phyloP scores from a whole-genome alignment of 2,797 vertebrate species.

The Myotis myotis region DNA sequence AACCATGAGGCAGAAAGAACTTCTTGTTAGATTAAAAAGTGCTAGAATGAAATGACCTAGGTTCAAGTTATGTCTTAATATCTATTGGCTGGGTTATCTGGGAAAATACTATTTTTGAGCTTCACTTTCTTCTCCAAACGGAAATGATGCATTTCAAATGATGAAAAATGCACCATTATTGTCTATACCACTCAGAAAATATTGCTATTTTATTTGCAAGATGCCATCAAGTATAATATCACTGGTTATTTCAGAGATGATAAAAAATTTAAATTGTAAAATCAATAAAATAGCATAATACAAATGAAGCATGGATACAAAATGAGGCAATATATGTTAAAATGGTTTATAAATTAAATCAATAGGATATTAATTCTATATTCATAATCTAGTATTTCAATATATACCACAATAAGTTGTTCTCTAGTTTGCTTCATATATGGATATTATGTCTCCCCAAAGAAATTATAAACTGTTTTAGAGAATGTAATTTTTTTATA shows the following conservation, averaged over 20 bases:
- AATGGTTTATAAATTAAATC: constrained; percentile 50
- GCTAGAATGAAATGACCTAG: neutral
- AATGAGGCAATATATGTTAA: constrained; percentile 50
- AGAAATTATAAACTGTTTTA: constrained; percentile 31
- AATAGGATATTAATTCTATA: constrained; percentile 33
- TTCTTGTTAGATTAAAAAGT: neutral
- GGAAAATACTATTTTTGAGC: constrained; percentile 7
- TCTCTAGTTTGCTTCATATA: constrained; percentile 3
- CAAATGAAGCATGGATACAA: constrained; percentile 8
- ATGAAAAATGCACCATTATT: constrained; percentile 25
- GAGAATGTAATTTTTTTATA: constrained; percentile 19
- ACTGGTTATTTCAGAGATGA: constrained; percentile 42
- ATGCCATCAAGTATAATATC: constrained; percentile 21
- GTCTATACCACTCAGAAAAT: neutral
- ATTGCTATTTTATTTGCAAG: constrained; percentile 26
- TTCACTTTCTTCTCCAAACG: constrained; percentile 37
- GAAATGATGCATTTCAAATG: constrained; percentile 42
- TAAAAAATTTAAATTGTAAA: constrained; percentile 58
- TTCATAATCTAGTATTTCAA: constrained; percentile 3
- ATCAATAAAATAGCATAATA: constrained; percentile 55
- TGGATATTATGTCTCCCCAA: neutral
- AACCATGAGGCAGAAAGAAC: neutral
- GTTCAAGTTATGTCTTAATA: neutral
- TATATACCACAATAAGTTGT: neutral
- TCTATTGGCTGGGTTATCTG: neutral